Percentiles rank a stretch among this genome's conserved stretches.
phyloP scores from a whole-genome alignment of 2,888 invertebrate genomes.

The Cephus rjabovi region DNA sequence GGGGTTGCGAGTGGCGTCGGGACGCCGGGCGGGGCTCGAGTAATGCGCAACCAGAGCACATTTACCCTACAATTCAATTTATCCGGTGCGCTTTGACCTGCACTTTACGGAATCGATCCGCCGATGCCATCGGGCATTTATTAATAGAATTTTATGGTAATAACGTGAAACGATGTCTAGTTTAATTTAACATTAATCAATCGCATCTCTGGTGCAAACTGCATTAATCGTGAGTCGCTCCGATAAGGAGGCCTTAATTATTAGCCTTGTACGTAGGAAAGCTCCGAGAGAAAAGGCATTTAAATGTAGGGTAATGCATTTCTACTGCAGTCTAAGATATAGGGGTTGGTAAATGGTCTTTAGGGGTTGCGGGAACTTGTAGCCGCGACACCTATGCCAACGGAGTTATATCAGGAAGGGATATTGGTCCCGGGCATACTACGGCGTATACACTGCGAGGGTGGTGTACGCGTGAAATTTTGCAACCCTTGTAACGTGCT shows the following conservation, averaged over 20 bases:
- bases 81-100: background rate
- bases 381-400: background rate
- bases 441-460: background rate
- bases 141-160: background rate
- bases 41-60: background rate
- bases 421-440: background rate
- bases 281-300: background rate
- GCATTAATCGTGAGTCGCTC: background rate
- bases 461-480: background rate
- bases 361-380: background rate
- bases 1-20: constrained; percentile 11
- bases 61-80: background rate
- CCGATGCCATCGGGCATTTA: background rate
- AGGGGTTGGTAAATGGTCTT: background rate
- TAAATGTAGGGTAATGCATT: background rate
- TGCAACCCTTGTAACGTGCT: background rate
- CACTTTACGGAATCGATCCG: background rate
- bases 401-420: background rate
- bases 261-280: background rate
- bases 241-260: background rate
- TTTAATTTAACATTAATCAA: background rate
- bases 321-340: background rate
- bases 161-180: background rate
- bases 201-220: background rate
- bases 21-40: constrained; percentile 1